Conservation (phyloP, 2,113 vertebrate species). For the Dinomys branickii region DNA sequence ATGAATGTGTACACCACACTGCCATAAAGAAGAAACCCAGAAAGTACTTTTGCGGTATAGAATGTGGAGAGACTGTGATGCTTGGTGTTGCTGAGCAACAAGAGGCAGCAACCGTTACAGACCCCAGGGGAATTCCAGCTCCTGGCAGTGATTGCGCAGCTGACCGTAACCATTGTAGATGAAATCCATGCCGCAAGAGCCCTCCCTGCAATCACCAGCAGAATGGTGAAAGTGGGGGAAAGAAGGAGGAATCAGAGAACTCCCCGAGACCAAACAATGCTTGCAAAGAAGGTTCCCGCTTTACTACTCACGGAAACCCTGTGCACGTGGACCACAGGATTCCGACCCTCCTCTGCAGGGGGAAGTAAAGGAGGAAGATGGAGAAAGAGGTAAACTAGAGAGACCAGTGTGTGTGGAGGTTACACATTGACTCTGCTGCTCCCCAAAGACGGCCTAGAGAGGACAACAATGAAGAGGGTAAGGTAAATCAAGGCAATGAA, state of each 20-base stretch:
- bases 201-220: background rate
- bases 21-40: background rate
- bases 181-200: background rate
- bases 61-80: background rate
- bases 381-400: background rate
- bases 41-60: background rate
- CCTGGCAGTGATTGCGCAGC: background rate
- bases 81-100: background rate
- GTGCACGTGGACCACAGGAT: background rate
- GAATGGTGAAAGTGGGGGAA: background rate
- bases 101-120: background rate
- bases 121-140: background rate
- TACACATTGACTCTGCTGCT: background rate
- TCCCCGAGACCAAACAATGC: background rate
- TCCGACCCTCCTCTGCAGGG: background rate
- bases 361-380: background rate
- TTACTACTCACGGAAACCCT: background rate
- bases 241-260: background rate
- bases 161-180: background rate
- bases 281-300: background rate
- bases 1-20: background rate
- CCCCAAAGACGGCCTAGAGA: background rate
- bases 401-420: background rate
- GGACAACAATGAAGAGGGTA: background rate
- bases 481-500: background rate